A percentile compares a stretch with the other conserved stretches of the same genome.
These are phyloP conservation scores for Acleris sparsana DNA, from an alignment of 2,888 invertebrate genomes.

Conservation along the genomic window DNA sequence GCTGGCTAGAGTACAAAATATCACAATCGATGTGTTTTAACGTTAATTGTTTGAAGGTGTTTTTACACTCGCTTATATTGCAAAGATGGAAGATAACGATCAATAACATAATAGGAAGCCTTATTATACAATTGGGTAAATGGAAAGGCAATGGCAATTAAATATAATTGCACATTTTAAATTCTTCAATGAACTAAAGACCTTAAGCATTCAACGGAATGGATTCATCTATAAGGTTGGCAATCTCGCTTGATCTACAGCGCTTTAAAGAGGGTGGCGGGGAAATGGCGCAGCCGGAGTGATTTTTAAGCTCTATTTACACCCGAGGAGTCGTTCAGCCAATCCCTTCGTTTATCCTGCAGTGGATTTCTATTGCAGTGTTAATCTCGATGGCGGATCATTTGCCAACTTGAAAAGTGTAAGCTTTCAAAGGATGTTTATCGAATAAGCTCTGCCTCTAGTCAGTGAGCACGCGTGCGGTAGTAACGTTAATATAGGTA, in stretches of 20 bases:
- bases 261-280: conserved; percentile 53
- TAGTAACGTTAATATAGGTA: neutral
- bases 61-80: too few species aligned
- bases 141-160: too few species aligned
- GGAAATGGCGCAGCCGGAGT: conserved; percentile 54
- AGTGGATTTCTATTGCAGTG: conserved; percentile 33
- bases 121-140: too few species aligned
- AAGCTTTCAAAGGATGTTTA: conserved; percentile 3
- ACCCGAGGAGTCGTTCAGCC: conserved; percentile 56
- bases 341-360: conserved; percentile 40
- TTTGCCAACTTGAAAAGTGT: conserved; percentile 27
- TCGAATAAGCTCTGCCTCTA: too few species aligned
- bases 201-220: conserved; percentile 11
- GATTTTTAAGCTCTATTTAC: conserved; percentile 71
- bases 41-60: too few species aligned
- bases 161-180: too few species aligned
- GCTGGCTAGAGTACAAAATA: too few species aligned
- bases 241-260: conserved; percentile 50
- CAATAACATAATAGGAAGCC: too few species aligned
- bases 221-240: conserved; percentile 23
- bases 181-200: too few species aligned
- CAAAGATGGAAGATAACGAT: too few species aligned
- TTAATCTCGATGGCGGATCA: conserved; percentile 31
- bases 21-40: too few species aligned
- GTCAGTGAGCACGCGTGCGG: too few species aligned